phyloP scores from a whole-genome alignment of 2,888 invertebrate species.

The Chloroclysta siterata region DNA sequence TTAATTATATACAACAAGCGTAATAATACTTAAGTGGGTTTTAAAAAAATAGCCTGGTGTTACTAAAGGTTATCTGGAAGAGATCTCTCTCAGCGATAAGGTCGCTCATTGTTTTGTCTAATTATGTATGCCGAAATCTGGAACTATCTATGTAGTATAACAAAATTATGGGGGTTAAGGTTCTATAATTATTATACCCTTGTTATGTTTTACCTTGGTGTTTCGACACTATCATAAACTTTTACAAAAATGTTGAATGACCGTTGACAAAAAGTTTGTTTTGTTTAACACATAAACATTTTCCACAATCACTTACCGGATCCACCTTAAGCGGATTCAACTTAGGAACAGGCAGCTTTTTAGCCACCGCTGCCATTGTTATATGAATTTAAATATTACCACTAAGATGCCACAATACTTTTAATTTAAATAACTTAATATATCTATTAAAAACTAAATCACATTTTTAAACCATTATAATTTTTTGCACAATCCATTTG shows the following conservation, averaged over 20 bases:
- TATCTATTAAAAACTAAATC: slow-evolving; percentile 47
- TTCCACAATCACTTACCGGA: slow-evolving; percentile 68
- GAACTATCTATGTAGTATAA: no score
- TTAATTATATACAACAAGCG: not conserved
- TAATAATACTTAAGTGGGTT: not conserved
- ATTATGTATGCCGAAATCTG: no score
- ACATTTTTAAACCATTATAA: slow-evolving; percentile 52
- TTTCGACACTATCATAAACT: not conserved
- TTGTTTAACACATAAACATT: slow-evolving; percentile 14
- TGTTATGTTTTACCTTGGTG: no score
- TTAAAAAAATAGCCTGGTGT: not conserved
- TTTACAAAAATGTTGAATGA: slow-evolving; percentile 40
- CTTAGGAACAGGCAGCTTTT: slow-evolving; percentile 60
- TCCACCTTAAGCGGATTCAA: slow-evolving; percentile 51
- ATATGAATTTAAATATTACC: slow-evolving; percentile 57
- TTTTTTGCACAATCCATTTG: slow-evolving; percentile 34
- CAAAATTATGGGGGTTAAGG: no score
- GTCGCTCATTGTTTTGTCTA: no score
- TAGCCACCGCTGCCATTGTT: slow-evolving; percentile 75
- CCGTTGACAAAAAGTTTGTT: slow-evolving; percentile 42
- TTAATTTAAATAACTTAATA: slow-evolving; percentile 40
- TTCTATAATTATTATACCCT: not conserved
- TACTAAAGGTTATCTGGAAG: no score
- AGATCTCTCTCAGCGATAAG: no score
- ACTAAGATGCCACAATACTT: slow-evolving; percentile 74